Evolutionary conservation across 2,113 vertebrate species (phyloP).

Genomic region (Edolisoma coerulescens): DNA sequence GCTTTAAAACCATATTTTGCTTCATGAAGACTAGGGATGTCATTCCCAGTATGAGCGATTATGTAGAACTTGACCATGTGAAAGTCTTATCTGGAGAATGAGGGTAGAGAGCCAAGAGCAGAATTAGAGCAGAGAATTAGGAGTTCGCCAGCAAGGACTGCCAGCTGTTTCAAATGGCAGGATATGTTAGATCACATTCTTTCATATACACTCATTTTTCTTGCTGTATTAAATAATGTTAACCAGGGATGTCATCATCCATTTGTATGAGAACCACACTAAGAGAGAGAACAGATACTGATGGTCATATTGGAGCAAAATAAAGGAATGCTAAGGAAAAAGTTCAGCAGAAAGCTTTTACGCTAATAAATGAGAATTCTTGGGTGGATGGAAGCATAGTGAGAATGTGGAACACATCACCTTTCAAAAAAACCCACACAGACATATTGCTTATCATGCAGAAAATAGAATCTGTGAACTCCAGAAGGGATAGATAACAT

Average conservation of each 20-base stretch:
- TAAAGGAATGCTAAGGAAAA: neutral
- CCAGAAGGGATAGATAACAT: neutral
- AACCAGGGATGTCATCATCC: neutral
- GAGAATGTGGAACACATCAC: neutral
- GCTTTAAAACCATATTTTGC: neutral
- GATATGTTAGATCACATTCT: neutral
- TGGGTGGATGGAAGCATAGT: neutral
- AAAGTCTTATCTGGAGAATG: neutral
- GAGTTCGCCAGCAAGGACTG: neutral
- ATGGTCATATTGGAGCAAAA: neutral
- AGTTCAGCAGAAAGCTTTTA: neutral
- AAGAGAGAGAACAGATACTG: neutral
- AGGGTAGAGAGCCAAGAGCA: neutral
- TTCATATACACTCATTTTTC: neutral
- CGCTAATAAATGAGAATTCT: neutral
- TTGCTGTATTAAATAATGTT: neutral
- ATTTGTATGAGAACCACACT: neutral
- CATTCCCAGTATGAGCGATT: neutral
- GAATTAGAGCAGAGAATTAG: neutral
- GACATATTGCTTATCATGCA: neutral
- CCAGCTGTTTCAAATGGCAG: neutral
- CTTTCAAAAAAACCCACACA: fast-evolving
- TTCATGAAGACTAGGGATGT: neutral
- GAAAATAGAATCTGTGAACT: neutral
- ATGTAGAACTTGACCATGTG: neutral